phyloP scores from a whole-genome alignment of 2,113 vertebrate species.

The Puntigrus tetrazona region DNA sequence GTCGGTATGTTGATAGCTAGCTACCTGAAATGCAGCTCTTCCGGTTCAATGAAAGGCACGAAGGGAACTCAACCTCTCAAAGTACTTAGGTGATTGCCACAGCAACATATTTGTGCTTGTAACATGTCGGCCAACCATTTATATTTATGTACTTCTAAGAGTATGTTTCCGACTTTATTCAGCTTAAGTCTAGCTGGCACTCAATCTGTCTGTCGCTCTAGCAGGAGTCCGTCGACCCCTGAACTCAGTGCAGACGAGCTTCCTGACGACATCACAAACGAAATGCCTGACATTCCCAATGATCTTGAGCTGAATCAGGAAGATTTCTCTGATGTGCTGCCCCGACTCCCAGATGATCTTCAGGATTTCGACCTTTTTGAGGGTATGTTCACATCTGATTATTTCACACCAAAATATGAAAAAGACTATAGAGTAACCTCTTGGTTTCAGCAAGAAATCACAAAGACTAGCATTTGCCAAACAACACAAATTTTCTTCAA shows the following conservation, averaged over 20 bases:
- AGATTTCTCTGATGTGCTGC: constrained; percentile 96
- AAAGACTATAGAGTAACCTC: not conserved
- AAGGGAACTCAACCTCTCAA: not conserved
- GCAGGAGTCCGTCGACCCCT: constrained; percentile 92
- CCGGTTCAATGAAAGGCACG: not conserved
- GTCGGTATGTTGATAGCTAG: not conserved
- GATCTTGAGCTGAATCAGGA: constrained; percentile 99
- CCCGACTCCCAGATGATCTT: constrained; percentile 92
- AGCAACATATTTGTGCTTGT: not conserved
- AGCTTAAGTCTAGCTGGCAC: not conserved
- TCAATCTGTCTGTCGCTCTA: not conserved
- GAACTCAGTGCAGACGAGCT: constrained; percentile 95
- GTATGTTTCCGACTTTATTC: not conserved
- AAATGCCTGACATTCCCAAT: constrained; percentile 98
- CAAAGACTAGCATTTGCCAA: not conserved
- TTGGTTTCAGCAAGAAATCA: not conserved
- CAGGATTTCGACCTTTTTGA: constrained; percentile 99
- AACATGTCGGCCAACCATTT: not conserved
- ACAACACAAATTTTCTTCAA: not conserved
- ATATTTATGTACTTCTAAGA: not conserved
- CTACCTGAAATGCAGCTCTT: not conserved
- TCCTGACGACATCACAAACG: constrained; percentile 96
- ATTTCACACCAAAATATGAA: not conserved
- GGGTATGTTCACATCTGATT: constrained; percentile 74
- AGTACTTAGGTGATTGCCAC: not conserved